These are phyloP conservation scores for Percopsis transmontana DNA, from an alignment of 2,113 vertebrate species.

Conservation along the genomic window DNA sequence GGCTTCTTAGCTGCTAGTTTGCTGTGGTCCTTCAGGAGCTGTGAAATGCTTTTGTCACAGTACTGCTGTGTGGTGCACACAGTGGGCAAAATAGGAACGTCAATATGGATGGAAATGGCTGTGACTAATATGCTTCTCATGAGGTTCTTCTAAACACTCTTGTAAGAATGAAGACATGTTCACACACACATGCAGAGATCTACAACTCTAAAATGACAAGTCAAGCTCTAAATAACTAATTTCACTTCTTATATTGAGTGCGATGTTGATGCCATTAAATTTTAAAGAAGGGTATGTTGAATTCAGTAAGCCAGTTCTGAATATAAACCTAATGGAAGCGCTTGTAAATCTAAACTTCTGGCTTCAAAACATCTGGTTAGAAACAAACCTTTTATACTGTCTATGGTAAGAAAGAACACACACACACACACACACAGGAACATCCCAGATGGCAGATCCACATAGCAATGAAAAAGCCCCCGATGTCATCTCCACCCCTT, in stretches of 20 bases:
- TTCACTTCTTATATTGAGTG: no score
- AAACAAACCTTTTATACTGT: no score
- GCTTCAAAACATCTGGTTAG: no score
- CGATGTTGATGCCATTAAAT: no score
- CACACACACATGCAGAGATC: neutral
- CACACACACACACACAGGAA: constrained; percentile 7
- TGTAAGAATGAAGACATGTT: constrained; percentile 3
- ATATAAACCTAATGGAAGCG: no score
- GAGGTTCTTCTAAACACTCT: constrained; percentile 15
- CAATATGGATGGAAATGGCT: constrained; percentile 46
- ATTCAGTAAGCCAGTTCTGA: no score
- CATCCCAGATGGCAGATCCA: neutral
- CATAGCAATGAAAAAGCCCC: neutral
- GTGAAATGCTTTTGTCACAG: constrained; percentile 43
- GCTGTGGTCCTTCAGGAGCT: constrained; percentile 44
- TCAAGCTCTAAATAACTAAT: no score
- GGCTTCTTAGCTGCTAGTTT: constrained; percentile 34
- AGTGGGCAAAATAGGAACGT: constrained; percentile 19
- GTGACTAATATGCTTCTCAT: constrained; percentile 34
- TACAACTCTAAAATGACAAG: no score
- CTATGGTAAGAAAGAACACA: no score
- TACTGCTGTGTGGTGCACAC: constrained; percentile 25
- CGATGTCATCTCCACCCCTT: neutral
- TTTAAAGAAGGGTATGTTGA: no score
- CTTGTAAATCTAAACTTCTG: no score